Evolutionary conservation across 1,140 invertebrate species (phyloP).

Genomic region (Euwallacea similis): DNA sequence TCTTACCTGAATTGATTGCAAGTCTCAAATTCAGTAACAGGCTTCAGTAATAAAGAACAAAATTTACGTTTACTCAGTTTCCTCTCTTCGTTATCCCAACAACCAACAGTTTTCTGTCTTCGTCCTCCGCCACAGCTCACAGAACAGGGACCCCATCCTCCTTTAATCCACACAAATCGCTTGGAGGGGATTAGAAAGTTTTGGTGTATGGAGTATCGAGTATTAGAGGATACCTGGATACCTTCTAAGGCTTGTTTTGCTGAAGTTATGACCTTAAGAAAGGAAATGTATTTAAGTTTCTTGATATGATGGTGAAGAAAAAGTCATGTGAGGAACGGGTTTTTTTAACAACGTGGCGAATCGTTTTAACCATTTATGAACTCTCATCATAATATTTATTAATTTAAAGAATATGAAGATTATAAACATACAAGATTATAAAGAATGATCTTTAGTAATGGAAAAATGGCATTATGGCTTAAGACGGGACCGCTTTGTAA

Average conservation of each 20-base stretch:
- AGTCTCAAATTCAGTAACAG: slow-evolving; percentile 51
- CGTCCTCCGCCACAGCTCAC: slow-evolving; percentile 60
- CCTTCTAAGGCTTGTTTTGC: slow-evolving; percentile 40
- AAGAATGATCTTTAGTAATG: too few relatives aligned
- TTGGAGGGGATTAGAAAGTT: slow-evolving; percentile 48
- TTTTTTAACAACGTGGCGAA: neutral
- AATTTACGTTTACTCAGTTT: slow-evolving; percentile 56
- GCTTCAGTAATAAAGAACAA: slow-evolving; percentile 56
- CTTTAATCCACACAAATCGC: slow-evolving; percentile 59
- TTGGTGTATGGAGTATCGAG: slow-evolving; percentile 51
- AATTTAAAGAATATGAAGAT: too few relatives aligned
- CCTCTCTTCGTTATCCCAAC: slow-evolving; percentile 56
- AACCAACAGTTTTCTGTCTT: slow-evolving; percentile 56
- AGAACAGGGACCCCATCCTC: slow-evolving; percentile 61
- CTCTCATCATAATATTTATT: too few relatives aligned
- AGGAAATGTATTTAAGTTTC: slow-evolving; percentile 7
- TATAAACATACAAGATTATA: too few relatives aligned
- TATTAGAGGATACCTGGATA: slow-evolving; percentile 47
- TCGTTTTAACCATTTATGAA: too few relatives aligned
- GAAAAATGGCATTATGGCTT: too few relatives aligned
- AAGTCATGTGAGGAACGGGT: neutral
- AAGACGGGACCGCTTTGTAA: too few relatives aligned
- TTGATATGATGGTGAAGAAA: too few relatives aligned
- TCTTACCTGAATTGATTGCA: slow-evolving; percentile 60
- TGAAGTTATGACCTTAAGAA: slow-evolving; percentile 34